Evolutionary conservation across 1,140 invertebrate species (phyloP).

Genomic region (Propsilocerus akamusi): DNA sequence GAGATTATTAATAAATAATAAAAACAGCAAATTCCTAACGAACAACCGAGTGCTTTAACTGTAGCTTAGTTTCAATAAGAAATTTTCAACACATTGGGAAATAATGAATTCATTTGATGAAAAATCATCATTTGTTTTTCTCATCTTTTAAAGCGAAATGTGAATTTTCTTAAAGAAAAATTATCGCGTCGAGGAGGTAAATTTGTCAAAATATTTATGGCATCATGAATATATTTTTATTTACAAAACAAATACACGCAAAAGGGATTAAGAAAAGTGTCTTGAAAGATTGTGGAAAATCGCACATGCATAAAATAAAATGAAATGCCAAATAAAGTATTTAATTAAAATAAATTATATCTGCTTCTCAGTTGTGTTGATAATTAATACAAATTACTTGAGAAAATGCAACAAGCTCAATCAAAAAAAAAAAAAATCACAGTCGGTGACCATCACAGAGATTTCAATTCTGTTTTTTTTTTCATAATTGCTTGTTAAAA

Average conservation of each 20-base stretch:
- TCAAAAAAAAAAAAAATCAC: background rate
- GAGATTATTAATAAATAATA: too few species aligned
- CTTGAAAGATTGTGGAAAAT: background rate
- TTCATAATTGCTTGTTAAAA: slow-evolving; percentile 2
- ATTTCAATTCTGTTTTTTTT: background rate
- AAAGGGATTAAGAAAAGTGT: background rate
- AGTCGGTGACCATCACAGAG: background rate
- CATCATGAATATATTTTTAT: background rate
- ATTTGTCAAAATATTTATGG: slow-evolving; percentile 1
- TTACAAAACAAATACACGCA: background rate
- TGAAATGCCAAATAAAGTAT: background rate
- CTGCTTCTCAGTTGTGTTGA: background rate
- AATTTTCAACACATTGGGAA: too few species aligned
- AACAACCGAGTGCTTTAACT: too few species aligned
- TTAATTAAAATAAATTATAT: slow-evolving; percentile 1
- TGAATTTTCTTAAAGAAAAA: background rate
- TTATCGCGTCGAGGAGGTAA: background rate
- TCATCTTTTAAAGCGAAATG: background rate
- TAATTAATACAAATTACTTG: slow-evolving; percentile 3
- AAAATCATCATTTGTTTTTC: background rate
- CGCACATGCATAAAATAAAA: background rate
- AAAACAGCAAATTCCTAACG: too few species aligned
- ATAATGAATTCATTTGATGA: background rate
- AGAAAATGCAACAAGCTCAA: too few species aligned
- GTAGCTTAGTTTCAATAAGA: too few species aligned